Base-by-base conservation (phyloP, 2,113 vertebrate genomes). In the Artemisiospiza belli region DNA sequence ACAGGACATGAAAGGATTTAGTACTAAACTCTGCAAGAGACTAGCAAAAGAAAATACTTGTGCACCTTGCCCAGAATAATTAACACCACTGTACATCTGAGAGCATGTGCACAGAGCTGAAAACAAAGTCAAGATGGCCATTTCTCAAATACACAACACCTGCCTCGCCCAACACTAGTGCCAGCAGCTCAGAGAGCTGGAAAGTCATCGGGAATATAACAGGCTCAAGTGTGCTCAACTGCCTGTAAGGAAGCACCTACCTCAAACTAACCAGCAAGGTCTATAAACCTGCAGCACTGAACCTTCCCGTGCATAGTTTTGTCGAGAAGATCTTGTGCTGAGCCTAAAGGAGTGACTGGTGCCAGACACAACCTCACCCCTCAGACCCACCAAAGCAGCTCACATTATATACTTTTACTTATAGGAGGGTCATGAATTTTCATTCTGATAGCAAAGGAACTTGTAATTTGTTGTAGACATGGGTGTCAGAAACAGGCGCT, bases 221-320 rank as follows among this genome's bases (percentile, higher is more conserved):
- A 28, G 9, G 46, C 33, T 35, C 21, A 24, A 28, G 39, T 3
- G 57, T 44, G 10, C 61, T 69, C 3, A 3, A 0, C 8, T 15
- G 39, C 61, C 61, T 75, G 64, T 22, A 43, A 6, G 12, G 47
- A 83, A 79, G 47, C 61, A 67, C 37, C 28, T 22, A 44, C 68
- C 52, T 47, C 57, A 33, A 35, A 44, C 13, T n/a, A 69, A 72
- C 39, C 31, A 62, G 31, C 52, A 19, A 30, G 37, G 20, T 30
- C 52, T 61, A 21, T 19, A 64, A 64, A 80, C 23, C 24, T 27
- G 20, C 57, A 90, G 57, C 64, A 57, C 28, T 28, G 87, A 79
- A 75, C 47, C 66, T 35, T n/a, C 30, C 46, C 0, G 0, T 2
- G 33, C 3, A 1, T 0, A 0, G 12, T 13, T 78, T 47, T 47